phyloP scores from a whole-genome alignment of 2,888 invertebrate species.

The Hoplodrina ambigua region DNA sequence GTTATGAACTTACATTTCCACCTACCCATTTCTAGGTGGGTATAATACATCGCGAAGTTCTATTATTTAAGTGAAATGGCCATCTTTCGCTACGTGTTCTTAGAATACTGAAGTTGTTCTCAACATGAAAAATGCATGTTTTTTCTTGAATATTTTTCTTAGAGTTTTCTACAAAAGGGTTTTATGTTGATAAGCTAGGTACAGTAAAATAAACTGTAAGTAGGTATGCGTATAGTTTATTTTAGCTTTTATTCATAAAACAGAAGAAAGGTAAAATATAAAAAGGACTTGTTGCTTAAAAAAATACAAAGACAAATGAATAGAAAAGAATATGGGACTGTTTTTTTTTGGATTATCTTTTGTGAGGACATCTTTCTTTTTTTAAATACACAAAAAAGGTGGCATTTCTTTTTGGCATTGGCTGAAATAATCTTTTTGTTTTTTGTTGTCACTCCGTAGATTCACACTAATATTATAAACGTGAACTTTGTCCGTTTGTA shows the following conservation, averaged over 20 bases:
- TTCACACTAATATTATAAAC: no score
- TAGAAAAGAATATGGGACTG: no score
- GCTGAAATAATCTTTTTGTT: no score
- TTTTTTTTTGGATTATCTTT: no score
- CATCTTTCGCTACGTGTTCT: slow-evolving; percentile 24
- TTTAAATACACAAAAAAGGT: no score
- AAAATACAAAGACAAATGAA: background rate
- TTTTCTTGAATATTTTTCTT: slow-evolving; percentile 39
- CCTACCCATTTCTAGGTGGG: background rate
- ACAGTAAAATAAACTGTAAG: no score
- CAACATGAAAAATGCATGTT: slow-evolving; percentile 49
- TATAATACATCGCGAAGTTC: slow-evolving; percentile 16
- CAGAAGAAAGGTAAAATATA: background rate
- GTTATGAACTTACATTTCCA: no score
- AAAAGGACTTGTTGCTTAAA: background rate
- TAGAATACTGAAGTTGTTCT: slow-evolving; percentile 33
- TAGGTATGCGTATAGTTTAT: slow-evolving; percentile 4
- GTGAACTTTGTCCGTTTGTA: no score
- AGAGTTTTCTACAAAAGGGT: slow-evolving; percentile 16
- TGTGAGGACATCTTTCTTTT: no score
- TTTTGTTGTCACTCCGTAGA: no score
- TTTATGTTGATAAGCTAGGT: slow-evolving; percentile 39
- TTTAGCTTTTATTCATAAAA: slow-evolving; percentile 19
- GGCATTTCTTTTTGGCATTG: no score
- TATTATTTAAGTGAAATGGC: slow-evolving; percentile 13